Base-by-base conservation (phyloP, 2,888 invertebrate genomes). In the Limnephilus rhombicus region DNA sequence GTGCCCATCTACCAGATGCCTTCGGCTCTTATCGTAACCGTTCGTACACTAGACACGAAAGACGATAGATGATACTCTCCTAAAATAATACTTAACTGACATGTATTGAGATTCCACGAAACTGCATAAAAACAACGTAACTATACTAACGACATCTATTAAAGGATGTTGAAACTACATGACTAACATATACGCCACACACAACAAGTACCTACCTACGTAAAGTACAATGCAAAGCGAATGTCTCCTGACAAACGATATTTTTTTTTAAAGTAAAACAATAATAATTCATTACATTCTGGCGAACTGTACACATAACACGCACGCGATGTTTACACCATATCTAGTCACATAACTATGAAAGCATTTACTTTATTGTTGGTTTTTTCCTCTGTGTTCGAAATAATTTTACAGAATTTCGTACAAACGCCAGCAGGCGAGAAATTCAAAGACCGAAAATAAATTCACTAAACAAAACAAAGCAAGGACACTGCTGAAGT, bases 311-410 rank as follows among this genome's bases (percentile, higher is more conserved):
- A 31, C 11, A 82, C 29, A 34, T 31, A 31, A 82, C 82, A 82
- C 31, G n/a, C 82, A 82, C 31, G 82, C 82, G 82, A 31, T 29
- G 31, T 31, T 82, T 82, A 31, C 9, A 12, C 4, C 13, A 2
- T 82, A 82, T 49, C 49, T 82, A 82, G 82, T 29, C 31, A 82
- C 82, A 82, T 18, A 68, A 68, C 53, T 68, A 68, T n/a, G 82
- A 31, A 7, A 82, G 31, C 31, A 82, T 9, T 15, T 81, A 81
- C n/a, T 29, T 53, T 24, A 18, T 15, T 68, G 53, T 5, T 18
- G 24, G 18, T 68, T 68, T 68, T 68, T 68, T 24, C 53, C 1
- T 24, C 53, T 5, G 18, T 68, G 53, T 68, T 53, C 4, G 53
- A 7, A 24, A 68, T 18, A 18, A 7, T 18, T 68, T 68, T 68